Percentiles rank a stretch among this genome's conserved stretches.
phyloP scores from a whole-genome alignment of 2,888 invertebrate genomes.

The Noctua janthina region DNA sequence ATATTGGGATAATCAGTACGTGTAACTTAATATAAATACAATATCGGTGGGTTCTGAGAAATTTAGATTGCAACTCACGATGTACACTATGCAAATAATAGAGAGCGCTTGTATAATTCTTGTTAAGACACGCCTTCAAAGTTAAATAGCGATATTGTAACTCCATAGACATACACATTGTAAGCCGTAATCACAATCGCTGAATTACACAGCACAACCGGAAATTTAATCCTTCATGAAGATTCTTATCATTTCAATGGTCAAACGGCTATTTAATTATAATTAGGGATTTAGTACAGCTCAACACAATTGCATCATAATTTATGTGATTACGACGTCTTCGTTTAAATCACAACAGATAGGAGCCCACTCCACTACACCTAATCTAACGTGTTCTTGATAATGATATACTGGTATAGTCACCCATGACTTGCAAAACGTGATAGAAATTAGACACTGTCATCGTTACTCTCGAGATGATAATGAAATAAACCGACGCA shows the following conservation, averaged over 20 bases:
- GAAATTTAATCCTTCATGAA: conserved; percentile 33
- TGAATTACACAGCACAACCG: conserved; percentile 19
- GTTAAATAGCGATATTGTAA: background rate
- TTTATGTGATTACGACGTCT: conserved; percentile 11
- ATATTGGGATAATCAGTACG: background rate
- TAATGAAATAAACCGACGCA: conserved; percentile 19
- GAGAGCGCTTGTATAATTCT: conserved; percentile 1
- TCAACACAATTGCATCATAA: conserved; percentile 26
- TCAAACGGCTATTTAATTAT: conserved; percentile 18
- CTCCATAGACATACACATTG: conserved; percentile 3
- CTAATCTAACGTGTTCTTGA: conserved; percentile 33
- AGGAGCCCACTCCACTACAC: conserved; percentile 9
- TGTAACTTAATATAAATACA: background rate
- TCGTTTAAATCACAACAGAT: conserved; percentile 1
- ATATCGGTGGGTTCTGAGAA: background rate
- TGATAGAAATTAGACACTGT: conserved; percentile 16
- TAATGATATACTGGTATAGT: conserved; percentile 23
- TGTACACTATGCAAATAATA: background rate
- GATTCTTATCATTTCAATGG: conserved; percentile 39
- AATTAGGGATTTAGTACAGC: conserved; percentile 14
- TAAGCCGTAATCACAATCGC: conserved; percentile 24
- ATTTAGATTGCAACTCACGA: background rate
- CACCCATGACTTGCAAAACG: conserved; percentile 46
- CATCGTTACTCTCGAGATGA: conserved; percentile 37
- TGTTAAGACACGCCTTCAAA: conserved; percentile 22